Evolutionary conservation across 2,888 invertebrate species (phyloP), one percentile per base, ranked within the genome.

Genomic region (Atethmia centrago): DNA sequence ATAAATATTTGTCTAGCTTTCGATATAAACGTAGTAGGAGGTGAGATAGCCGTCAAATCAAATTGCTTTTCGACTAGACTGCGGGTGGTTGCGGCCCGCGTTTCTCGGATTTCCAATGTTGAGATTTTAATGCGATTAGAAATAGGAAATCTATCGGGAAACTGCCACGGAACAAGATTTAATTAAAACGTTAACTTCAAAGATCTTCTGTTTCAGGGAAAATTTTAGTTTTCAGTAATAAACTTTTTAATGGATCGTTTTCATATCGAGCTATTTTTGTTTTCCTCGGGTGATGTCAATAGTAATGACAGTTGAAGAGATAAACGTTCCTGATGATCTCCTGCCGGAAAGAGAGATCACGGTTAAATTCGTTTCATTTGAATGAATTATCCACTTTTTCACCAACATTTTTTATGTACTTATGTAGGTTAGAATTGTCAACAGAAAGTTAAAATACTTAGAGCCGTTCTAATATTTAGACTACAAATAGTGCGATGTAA

Each of bases 1-100:
- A 91, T 93, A 95, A 96, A 96, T 96, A 96, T 96, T 96, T 96
- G 95, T 94, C 91, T 93, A 95, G 95, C 94, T 95, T 95, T 95
- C 95, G 95, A 95, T 95, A 95, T 94, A 95, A 95, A 95, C 95
- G 95, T 94, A 92, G 94, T 95, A 94, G 94, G 94, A 94, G 95
- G 95, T 94, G 94, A 93, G 93, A 94, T 95, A 94, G 92, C 95
- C 93, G 94, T 95, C 95, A 95, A 95, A 94, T 95, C 92, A 92
- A 95, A 95, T 95, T 93, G 94, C 94, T 94, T 92, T 93, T 92
- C 93, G 93, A 91, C 93, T 90, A 92, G 93, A 92, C 93, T 92
- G 95, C 95, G 95, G 94, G 94, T 94, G 95, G 95, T 89, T 88
- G 88, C 88, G 88, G 74, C 80, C 76, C 74, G 85, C 83, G 87